Evolutionary conservation across 1,140 invertebrate genomes (phyloP), one percentile per base, ranked within the genome.

Genomic region (Drosophila teissieri): DNA sequence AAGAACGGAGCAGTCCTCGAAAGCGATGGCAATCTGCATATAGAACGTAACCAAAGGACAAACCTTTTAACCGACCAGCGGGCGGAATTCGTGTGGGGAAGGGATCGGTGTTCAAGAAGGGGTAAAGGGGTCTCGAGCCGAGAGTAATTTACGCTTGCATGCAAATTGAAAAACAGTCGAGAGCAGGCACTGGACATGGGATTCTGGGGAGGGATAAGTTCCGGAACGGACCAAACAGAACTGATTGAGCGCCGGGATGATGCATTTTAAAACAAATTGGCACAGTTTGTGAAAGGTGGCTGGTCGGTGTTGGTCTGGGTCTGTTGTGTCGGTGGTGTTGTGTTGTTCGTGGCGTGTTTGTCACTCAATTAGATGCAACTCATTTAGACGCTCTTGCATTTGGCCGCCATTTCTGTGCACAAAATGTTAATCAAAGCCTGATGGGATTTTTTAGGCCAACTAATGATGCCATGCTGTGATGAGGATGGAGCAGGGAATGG

Each of bases 181-280:
- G 73, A 78, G 68, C 81, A 85, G 80, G 76, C 81, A 49, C 44
- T 54, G 48, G 73, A 57, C 40, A 12, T 45, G 52, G 40, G 48
- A 51, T 34, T 10, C 19, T 36, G 53, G 70, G 24, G 44, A 45
- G 54, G 19, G 2, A 40, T 24, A 49, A 44, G 74, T 57, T 42
- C 24, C 42, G 62, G 31, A 8, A 7, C 8, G 31, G 31, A 31
- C 7, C 31, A 2, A 31, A 3, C 31, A 31, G 31, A 14, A 39
- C 60, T 73, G 80, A 89, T 84, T 89, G 84, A 79, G 56, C 83
- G 63, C 62, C 80, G 52, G 79, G 56, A 55, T 69, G 84, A 79
- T 83, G 83, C 83, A 88, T 89, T 88, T 88, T 88, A 88, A 88
- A 88, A 88, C 83, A 88, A 88, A 88, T 88, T 89, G 83, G 83